These are phyloP conservation scores for Drosophila mojavensis DNA, from an alignment of 1,140 invertebrate species.

Conservation along the genomic window DNA sequence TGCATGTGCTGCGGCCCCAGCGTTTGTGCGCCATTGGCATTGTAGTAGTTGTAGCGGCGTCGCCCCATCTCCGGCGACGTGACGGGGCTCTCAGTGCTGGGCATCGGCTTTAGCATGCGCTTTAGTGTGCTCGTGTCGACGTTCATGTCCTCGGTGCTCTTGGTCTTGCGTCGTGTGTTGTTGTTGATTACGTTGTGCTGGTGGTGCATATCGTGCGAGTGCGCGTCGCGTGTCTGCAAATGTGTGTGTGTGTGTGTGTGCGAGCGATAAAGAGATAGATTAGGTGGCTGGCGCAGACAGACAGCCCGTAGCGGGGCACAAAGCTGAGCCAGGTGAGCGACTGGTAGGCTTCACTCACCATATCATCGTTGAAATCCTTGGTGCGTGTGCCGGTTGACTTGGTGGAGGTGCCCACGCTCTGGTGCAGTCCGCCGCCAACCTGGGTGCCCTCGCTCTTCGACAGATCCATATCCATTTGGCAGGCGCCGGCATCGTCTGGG, in stretches of 20 bases:
- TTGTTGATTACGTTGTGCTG: conserved; percentile 88
- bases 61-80: conserved; percentile 94
- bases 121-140: conserved; percentile 95
- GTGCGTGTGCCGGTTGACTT: conserved; percentile 87
- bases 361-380: conserved; percentile 83
- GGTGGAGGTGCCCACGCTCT: conserved; percentile 83
- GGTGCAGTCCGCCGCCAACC: conserved; percentile 88
- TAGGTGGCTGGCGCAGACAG: conserved; percentile 9
- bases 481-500: conserved; percentile 72
- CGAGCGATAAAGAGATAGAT: conserved; percentile 2
- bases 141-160: conserved; percentile 95
- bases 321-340: background rate
- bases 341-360: conserved; percentile 58
- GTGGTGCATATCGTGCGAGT: conserved; percentile 83
- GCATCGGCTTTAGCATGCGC: conserved; percentile 96
- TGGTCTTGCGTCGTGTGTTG: conserved; percentile 91
- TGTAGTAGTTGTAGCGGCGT: conserved; percentile 87
- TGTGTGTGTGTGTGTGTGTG: background rate
- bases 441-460: conserved; percentile 92
- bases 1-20: conserved; percentile 85
- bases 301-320: background rate
- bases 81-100: conserved; percentile 92
- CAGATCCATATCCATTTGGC: conserved; percentile 84
- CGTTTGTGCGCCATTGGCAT: conserved; percentile 84
- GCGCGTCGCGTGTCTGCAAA: conserved; percentile 77